Conservation (phyloP, 2,888 invertebrate genomes). For the Drosophila acutilabella region DNA sequence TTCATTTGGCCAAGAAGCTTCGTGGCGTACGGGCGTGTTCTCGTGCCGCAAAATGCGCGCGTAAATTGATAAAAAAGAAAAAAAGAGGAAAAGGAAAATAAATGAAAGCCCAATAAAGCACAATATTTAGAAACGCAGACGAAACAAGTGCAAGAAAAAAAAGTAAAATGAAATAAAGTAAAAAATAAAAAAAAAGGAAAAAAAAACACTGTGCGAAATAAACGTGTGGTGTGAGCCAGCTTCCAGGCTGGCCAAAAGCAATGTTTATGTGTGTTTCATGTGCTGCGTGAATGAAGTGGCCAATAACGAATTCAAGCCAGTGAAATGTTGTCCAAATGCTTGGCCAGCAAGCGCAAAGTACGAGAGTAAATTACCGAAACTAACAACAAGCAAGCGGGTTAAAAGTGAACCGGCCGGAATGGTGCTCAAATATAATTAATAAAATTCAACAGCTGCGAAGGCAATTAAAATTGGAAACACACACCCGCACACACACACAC, state of each 20-base stretch:
- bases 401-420: conserved; percentile 15
- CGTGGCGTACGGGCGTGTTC: conserved; percentile 83
- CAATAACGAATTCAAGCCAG: conserved; percentile 27
- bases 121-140: conserved; percentile 33
- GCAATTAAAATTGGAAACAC: conserved; percentile 28
- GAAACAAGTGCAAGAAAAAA: conserved; percentile 12
- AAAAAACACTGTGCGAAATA: conserved; percentile 35
- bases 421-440: conserved; percentile 37
- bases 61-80: conserved; percentile 64
- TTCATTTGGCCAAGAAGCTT: conserved; percentile 84
- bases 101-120: conserved; percentile 27
- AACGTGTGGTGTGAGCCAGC: conserved; percentile 36
- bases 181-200: neutral
- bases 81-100: conserved; percentile 31
- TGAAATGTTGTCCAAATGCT: conserved; percentile 63
- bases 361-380: conserved; percentile 62
- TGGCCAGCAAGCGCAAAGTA: conserved; percentile 65
- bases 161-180: neutral
- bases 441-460: conserved; percentile 51
- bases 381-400: conserved; percentile 14
- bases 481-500: conserved; percentile 7
- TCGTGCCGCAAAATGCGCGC: conserved; percentile 73
- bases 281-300: conserved; percentile 49
- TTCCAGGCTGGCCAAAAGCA: conserved; percentile 40
- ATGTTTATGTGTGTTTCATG: conserved; percentile 41